Evolutionary conservation across 2,797 vertebrate species (phyloP), one percentile per base, ranked within the genome.

Genomic region (Etheostoma perlongum): DNA sequence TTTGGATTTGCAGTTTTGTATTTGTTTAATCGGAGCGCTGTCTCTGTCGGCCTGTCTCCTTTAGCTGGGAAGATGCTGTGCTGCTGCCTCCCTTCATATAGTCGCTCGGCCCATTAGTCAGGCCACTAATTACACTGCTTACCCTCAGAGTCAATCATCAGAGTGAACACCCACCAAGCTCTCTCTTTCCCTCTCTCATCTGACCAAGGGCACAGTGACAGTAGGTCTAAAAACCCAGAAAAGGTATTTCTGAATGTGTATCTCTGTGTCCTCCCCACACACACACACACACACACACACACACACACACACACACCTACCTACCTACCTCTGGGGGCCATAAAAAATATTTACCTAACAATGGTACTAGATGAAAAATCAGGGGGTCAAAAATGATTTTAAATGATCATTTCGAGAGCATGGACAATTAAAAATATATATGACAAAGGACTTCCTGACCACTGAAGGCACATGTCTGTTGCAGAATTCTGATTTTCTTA

Each of bases 81-180:
- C 78, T 42, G 74, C 80, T 75, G 86, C 82, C 68, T 82, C 79
- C 78, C 71, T 81, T 84, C 81, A 63, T 84, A 78, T 49, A 81
- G 90, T 49, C 80, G 90, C 78, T 75, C 72, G 42, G 87, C 81
- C 88, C 88, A 89, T 90, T 90, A 88, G 85, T 83, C 85, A 82
- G 77, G 72, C 84, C 78, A 76, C 88, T 91, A 94, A 94, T 94
- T 93, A 92, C 84, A 82, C 89, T 69, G 87, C 89, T 92, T 92
- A 92, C 84, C 87, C 90, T 86, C 83, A 86, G 79, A 93, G 85
- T 85, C 73, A 68, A 89, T 88, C 81, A 85, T 88, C 89, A 88
- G 85, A 69, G 86, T 88, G 90, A 93, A 93, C 87, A 93, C 83
- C 88, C 88, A 85, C 85, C 68, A 57, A 76, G 83, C 62, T n/a